These are phyloP conservation scores for Intellagama lesueurii DNA, from an alignment of 2,797 vertebrate species.

Conservation along the genomic window DNA sequence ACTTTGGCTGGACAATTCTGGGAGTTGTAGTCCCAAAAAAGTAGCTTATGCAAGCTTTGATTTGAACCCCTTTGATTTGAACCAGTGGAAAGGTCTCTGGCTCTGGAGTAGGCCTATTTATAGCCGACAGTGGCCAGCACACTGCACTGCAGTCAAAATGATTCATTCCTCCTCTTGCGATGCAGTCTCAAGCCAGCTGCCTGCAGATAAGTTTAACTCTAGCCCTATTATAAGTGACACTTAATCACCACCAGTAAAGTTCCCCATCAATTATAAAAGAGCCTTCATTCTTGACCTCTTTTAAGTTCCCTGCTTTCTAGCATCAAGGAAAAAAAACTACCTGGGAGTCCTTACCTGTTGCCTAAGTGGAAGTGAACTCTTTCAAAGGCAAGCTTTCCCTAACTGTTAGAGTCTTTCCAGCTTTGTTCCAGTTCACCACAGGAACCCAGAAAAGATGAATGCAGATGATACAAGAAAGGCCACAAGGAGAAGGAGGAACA, in stretches of 20 bases:
- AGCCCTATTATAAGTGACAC: conserved; percentile 28
- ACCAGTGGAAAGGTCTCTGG: neutral
- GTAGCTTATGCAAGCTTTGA: no score
- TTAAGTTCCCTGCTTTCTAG: conserved; percentile 38
- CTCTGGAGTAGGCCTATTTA: neutral
- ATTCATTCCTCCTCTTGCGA: neutral
- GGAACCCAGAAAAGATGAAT: conserved; percentile 59
- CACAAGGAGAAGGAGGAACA: conserved; percentile 40
- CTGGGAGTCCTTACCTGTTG: conserved; percentile 33
- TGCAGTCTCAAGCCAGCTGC: neutral
- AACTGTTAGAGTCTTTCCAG: conserved; percentile 47
- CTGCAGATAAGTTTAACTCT: conserved; percentile 11
- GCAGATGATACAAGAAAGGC: conserved; percentile 36
- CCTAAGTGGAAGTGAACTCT: conserved; percentile 39
- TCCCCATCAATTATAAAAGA: conserved; percentile 47
- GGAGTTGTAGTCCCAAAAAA: no score
- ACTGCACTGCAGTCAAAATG: neutral
- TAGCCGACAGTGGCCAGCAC: accelerated
- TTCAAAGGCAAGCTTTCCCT: conserved; percentile 56
- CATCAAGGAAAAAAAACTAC: conserved; percentile 44
- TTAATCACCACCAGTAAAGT: neutral
- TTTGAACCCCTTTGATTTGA: no score
- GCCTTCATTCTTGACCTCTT: conserved; percentile 62
- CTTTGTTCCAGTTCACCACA: conserved; percentile 54
- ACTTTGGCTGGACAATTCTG: no score